A percentile compares a stretch with the other conserved stretches of the same genome.
These are phyloP conservation scores for Litoditis marina DNA, from an alignment of 2,888 invertebrate species.

Conservation along the genomic window DNA sequence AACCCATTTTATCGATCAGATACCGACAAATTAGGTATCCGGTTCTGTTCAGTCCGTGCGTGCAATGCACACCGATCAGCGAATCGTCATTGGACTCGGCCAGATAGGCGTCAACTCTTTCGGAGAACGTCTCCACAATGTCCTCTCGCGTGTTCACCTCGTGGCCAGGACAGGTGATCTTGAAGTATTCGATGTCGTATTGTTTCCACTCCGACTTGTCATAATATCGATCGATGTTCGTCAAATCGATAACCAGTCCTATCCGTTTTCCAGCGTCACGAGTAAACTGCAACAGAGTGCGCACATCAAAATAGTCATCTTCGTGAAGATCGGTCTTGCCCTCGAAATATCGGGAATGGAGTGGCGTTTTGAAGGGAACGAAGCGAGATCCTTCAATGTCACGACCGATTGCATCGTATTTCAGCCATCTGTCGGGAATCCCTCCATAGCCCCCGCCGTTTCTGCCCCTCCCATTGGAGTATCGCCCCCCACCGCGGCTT, in stretches of 20 bases:
- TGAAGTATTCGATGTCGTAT: slow-evolving; percentile 31
- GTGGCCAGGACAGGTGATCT: slow-evolving; percentile 46
- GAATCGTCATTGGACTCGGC: slow-evolving; percentile 31
- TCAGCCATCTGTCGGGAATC: slow-evolving; percentile 64
- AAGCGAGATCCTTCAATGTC: slow-evolving; percentile 72
- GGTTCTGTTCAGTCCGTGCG: slow-evolving; percentile 67
- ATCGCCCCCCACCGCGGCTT: no score
- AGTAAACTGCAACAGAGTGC: slow-evolving; percentile 25
- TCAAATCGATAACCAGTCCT: slow-evolving; percentile 64
- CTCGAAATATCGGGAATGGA: slow-evolving; percentile 63
- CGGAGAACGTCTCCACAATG: slow-evolving; percentile 37
- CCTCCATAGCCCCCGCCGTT: no score
- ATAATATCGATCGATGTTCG: slow-evolving; percentile 62
- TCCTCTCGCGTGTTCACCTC: slow-evolving; percentile 44
- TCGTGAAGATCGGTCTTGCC: slow-evolving; percentile 61
- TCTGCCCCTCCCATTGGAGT: no score
- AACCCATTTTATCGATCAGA: slow-evolving; percentile 36
- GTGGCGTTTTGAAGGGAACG: slow-evolving; percentile 76
- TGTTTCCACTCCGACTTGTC: slow-evolving; percentile 33
- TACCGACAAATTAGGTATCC: slow-evolving; percentile 66
- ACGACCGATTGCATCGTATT: slow-evolving; percentile 66
- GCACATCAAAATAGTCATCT: slow-evolving; percentile 33
- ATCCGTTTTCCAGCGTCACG: slow-evolving; percentile 50
- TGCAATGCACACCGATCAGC: slow-evolving; percentile 66
- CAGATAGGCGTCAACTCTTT: slow-evolving; percentile 29